Conservation (phyloP, 2,888 invertebrate genomes). For the Mythimna impura region DNA sequence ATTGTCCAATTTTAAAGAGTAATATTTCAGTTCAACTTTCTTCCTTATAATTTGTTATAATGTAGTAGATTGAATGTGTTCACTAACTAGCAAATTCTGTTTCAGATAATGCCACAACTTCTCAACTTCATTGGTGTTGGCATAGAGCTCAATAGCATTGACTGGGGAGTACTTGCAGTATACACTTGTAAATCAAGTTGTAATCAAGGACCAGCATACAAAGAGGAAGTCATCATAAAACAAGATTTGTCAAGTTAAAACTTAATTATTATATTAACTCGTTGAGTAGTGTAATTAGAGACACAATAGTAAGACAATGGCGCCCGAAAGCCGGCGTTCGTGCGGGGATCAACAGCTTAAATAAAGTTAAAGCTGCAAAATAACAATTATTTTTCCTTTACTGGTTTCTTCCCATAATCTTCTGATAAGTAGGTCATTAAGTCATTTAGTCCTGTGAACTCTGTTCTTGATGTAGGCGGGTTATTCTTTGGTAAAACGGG, state of each 20-base stretch:
- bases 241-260: slow-evolving; percentile 93
- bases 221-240: slow-evolving; percentile 95
- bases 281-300: too few relatives aligned
- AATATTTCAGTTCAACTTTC: neutral
- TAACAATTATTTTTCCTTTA: slow-evolving; percentile 67
- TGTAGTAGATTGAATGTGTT: neutral
- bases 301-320: too few relatives aligned
- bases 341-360: too few relatives aligned
- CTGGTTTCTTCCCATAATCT: slow-evolving; percentile 85
- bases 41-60: neutral
- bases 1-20: too few relatives aligned
- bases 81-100: slow-evolving; percentile 43
- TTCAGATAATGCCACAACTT: slow-evolving; percentile 95
- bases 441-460: slow-evolving; percentile 96
- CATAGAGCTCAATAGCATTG: slow-evolving; percentile 91
- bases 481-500: slow-evolving; percentile 95
- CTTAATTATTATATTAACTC: slow-evolving; percentile 22
- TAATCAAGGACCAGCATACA: slow-evolving; percentile 91
- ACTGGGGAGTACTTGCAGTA: slow-evolving; percentile 97
- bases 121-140: slow-evolving; percentile 93
- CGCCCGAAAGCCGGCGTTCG: too few relatives aligned
- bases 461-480: slow-evolving; percentile 95
- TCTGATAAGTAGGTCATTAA: slow-evolving; percentile 94
- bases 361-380: slow-evolving; percentile 40
- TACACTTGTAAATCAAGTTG: slow-evolving; percentile 97